These are phyloP conservation scores for Lasioglossum lativentre DNA, from an alignment of 2,888 invertebrate genomes.

Conservation along the genomic window DNA sequence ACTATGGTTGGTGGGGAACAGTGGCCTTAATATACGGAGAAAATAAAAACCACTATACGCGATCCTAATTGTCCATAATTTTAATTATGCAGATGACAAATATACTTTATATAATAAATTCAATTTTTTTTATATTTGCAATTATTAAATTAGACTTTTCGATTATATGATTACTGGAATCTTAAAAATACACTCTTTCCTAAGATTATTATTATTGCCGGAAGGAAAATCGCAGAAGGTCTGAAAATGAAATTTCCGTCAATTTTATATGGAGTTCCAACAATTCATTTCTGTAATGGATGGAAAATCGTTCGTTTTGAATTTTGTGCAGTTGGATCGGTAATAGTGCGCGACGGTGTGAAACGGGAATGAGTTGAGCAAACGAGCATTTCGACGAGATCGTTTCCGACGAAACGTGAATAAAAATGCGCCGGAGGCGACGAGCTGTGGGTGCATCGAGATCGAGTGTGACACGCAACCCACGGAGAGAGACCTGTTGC, in stretches of 20 bases:
- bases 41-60: background rate
- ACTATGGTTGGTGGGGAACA: background rate
- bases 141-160: too few species aligned
- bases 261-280: background rate
- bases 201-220: background rate
- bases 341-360: background rate
- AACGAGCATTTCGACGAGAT: slow-evolving; percentile 6
- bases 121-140: background rate
- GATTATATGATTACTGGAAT: too few species aligned
- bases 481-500: slow-evolving; percentile 30
- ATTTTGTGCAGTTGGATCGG: background rate
- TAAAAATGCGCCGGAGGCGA: slow-evolving; percentile 35
- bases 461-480: slow-evolving; percentile 4
- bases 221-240: too few species aligned
- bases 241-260: background rate
- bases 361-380: background rate
- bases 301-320: background rate
- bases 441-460: slow-evolving; percentile 9
- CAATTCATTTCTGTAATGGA: background rate
- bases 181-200: background rate
- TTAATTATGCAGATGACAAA: background rate
- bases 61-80: background rate
- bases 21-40: background rate
- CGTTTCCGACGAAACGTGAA: slow-evolving; percentile 23
- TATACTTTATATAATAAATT: background rate